These are phyloP conservation scores for Tipula vernalis DNA, from an alignment of 2,888 invertebrate species.

Conservation along the genomic window DNA sequence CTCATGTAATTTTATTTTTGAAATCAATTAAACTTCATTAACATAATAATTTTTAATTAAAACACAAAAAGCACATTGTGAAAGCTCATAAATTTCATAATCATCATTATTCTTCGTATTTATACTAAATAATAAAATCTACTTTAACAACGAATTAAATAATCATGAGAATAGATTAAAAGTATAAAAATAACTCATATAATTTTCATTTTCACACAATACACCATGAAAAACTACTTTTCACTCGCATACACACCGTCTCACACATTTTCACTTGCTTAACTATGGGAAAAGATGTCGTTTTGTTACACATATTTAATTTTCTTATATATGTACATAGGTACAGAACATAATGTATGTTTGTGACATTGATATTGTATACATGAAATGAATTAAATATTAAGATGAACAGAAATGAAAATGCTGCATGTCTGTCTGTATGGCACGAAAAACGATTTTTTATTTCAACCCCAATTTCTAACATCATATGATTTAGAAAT, in stretches of 20 bases:
- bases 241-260: not conserved
- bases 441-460: not conserved
- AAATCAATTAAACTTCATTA: not conserved
- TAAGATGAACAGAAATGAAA: not conserved
- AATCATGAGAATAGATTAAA: not conserved
- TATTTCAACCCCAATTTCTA: not conserved
- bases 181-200: not conserved
- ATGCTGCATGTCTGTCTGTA: not conserved
- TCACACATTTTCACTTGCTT: not conserved
- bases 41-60: not conserved
- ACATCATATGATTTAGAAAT: not conserved
- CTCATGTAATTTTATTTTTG: not conserved
- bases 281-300: not conserved
- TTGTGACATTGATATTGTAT: not conserved
- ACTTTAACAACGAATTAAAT: constrained; percentile 4
- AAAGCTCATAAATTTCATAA: not conserved
- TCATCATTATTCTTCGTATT: not conserved
- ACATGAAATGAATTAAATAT: not conserved
- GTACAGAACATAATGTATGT: not conserved
- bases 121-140: not conserved
- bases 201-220: not conserved
- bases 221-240: not conserved
- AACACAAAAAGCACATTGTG: not conserved
- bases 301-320: not conserved
- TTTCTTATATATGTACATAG: not conserved